Evolutionary conservation across 2,888 invertebrate species (phyloP).

Genomic region (Taphrorychus bicolor): DNA sequence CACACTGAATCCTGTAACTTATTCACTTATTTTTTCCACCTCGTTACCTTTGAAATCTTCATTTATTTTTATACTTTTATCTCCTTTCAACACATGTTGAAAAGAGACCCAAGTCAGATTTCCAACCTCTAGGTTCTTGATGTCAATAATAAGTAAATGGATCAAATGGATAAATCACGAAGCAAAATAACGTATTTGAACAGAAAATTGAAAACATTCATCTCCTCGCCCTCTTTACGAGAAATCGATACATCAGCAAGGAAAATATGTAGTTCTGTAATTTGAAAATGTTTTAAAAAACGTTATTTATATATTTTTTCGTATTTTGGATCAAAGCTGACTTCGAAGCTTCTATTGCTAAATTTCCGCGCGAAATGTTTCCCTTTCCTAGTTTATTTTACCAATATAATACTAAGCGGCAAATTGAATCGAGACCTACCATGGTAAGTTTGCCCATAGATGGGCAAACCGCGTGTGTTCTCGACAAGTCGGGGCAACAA

Average conservation of each 20-base stretch:
- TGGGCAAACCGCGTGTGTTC: slow-evolving; percentile 17
- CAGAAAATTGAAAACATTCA: neutral
- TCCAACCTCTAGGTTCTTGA: too few species aligned
- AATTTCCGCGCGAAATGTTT: neutral
- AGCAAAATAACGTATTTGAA: too few species aligned
- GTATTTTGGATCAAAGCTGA: neutral
- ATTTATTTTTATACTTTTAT: too few species aligned
- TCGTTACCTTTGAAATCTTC: too few species aligned
- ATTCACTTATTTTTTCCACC: too few species aligned
- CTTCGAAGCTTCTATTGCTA: slow-evolving; percentile 6
- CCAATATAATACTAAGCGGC: slow-evolving; percentile 2
- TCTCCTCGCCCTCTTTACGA: neutral
- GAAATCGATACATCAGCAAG: neutral
- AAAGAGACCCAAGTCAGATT: too few species aligned
- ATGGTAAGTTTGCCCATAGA: neutral
- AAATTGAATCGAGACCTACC: neutral
- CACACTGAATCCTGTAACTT: too few species aligned
- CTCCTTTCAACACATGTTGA: too few species aligned
- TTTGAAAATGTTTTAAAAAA: neutral
- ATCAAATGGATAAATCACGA: too few species aligned
- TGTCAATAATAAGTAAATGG: too few species aligned
- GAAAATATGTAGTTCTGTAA: neutral
- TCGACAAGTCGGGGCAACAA: slow-evolving; percentile 37
- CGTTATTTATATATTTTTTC: neutral
- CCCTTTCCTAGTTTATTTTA: neutral